Percentiles rank a stretch among this genome's conserved stretches.
These are phyloP conservation scores for Ophioninae sp. DNA, from an alignment of 2,888 invertebrate genomes.

Conservation along the genomic window DNA sequence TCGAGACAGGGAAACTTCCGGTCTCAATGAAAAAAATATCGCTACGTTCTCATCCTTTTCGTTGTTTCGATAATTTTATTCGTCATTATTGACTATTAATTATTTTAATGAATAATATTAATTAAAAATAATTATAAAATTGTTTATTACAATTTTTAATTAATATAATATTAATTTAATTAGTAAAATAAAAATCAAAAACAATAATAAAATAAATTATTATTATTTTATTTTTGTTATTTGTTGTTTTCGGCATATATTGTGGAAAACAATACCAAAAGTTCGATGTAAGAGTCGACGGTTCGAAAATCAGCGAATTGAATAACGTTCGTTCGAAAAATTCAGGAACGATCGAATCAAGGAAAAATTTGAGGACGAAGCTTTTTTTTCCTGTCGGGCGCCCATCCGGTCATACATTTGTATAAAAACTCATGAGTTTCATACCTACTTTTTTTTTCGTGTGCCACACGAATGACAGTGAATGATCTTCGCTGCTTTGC, in stretches of 20 bases:
- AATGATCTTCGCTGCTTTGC: slow-evolving; percentile 24
- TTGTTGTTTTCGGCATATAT: too few species aligned
- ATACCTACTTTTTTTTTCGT: slow-evolving; percentile 8
- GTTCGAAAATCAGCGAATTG: too few species aligned
- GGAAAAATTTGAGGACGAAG: neutral
- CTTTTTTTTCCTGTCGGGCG: neutral
- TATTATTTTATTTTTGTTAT: neutral
- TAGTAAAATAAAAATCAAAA: too few species aligned
- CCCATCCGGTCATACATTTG: slow-evolving; percentile 58
- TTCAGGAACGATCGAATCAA: neutral
- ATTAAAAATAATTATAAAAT: too few species aligned
- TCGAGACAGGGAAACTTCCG: slow-evolving; percentile 1
- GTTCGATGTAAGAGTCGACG: too few species aligned
- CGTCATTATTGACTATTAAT: neutral
- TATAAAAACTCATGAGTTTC: slow-evolving; percentile 56
- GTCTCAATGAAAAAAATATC: neutral
- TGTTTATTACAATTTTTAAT: too few species aligned
- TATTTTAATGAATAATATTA: too few species aligned
- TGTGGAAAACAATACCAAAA: too few species aligned
- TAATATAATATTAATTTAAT: too few species aligned
- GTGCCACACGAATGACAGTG: neutral
- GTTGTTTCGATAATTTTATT: neutral
- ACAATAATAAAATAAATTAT: too few species aligned
- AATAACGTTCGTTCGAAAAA: neutral
- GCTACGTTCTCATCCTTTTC: neutral